These are phyloP conservation scores for Drosophila peninsularis DNA, from an alignment of 2,888 invertebrate species.

Conservation along the genomic window DNA sequence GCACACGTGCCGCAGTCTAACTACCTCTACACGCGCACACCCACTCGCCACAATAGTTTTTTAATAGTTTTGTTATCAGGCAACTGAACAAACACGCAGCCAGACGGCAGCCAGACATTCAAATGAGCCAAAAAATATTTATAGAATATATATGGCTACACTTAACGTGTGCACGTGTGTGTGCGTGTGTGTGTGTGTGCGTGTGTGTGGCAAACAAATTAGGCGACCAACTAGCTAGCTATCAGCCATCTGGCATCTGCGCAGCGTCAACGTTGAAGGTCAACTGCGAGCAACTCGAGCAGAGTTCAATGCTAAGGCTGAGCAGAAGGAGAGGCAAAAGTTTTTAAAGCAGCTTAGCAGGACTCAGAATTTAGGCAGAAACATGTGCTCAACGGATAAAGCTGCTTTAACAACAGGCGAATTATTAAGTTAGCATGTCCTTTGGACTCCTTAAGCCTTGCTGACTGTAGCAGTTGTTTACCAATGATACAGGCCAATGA, in stretches of 20 bases:
- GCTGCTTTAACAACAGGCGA: background rate
- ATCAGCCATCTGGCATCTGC: slow-evolving; percentile 34
- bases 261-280: slow-evolving; percentile 11
- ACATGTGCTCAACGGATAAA: background rate
- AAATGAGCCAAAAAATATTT: slow-evolving; percentile 66
- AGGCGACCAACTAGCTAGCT: slow-evolving; percentile 19
- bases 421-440: background rate
- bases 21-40: slow-evolving; percentile 3
- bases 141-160: slow-evolving; percentile 54
- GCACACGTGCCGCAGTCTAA: slow-evolving; percentile 10
- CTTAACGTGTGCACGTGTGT: slow-evolving; percentile 11
- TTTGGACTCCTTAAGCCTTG: background rate
- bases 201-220: slow-evolving; percentile 44
- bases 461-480: background rate
- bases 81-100: slow-evolving; percentile 28
- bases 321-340: background rate
- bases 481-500: too few species aligned
- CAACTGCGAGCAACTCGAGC: slow-evolving; percentile 18
- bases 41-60: background rate
- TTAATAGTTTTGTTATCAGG: slow-evolving; percentile 15
- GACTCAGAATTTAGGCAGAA: background rate
- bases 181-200: slow-evolving; percentile 3
- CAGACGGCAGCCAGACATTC: slow-evolving; percentile 68
- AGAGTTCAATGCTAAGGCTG: slow-evolving; percentile 22
- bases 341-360: background rate